phyloP scores from a whole-genome alignment of 2,797 vertebrate genomes.

The Acrocephalus scirpaceus region DNA sequence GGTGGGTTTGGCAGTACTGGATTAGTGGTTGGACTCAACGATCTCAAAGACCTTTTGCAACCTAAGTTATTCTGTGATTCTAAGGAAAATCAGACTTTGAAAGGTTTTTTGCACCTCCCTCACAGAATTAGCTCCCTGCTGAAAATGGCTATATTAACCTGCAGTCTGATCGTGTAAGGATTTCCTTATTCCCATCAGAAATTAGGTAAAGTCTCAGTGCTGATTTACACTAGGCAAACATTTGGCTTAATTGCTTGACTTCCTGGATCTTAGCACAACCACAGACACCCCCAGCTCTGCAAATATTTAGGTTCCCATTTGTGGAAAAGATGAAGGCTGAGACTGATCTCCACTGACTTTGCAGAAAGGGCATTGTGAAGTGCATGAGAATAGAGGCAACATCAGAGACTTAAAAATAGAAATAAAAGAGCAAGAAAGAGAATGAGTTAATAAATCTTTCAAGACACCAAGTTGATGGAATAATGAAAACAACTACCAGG shows the following conservation, averaged over 20 bases:
- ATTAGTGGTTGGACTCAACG: neutral
- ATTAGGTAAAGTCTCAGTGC: neutral
- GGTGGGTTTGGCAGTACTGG: neutral
- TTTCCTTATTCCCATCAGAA: conserved; percentile 37
- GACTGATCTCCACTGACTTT: conserved; percentile 18
- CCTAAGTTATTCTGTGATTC: neutral
- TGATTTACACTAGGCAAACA: conserved; percentile 9
- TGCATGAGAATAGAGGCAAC: conserved; percentile 34
- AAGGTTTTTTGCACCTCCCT: neutral
- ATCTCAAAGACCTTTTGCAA: neutral
- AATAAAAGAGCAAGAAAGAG: conserved; percentile 40
- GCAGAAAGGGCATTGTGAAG: conserved; percentile 50
- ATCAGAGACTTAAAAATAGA: conserved; percentile 41
- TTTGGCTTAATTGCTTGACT: conserved; percentile 27
- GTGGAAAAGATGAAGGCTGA: conserved; percentile 13
- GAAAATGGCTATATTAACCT: neutral
- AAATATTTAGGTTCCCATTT: conserved; percentile 35
- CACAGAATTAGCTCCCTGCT: neutral
- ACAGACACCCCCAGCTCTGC: neutral
- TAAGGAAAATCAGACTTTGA: neutral
- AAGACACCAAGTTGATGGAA: conserved; percentile 21
- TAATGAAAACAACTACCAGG: conserved; percentile 47
- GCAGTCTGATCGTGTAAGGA: neutral
- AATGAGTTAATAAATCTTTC: conserved; percentile 58
- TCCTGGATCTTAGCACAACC: neutral